Conservation (phyloP, 2,797 vertebrate species). For the Ptychadena robeensis region DNA sequence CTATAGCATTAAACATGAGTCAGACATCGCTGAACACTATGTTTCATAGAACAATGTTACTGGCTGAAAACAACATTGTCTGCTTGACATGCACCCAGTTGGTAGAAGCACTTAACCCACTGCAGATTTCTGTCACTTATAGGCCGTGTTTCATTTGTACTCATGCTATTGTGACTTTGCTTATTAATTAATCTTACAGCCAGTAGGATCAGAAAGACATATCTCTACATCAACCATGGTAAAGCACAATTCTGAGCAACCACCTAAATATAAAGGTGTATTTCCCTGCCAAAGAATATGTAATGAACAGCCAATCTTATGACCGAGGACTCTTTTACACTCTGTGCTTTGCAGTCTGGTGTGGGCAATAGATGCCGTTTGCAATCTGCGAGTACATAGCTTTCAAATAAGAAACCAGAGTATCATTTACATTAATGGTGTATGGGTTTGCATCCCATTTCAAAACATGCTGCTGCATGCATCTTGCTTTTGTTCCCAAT, state of each 20-base stretch:
- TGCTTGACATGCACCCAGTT: neutral
- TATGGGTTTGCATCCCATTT: too few relatives aligned
- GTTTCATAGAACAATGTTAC: neutral
- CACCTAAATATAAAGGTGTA: too few relatives aligned
- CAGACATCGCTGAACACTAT: neutral
- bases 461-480: too few relatives aligned
- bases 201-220: neutral
- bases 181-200: neutral
- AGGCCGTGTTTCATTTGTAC: neutral
- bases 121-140: neutral
- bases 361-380: too few relatives aligned
- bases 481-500: too few relatives aligned
- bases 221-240: neutral
- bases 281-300: neutral
- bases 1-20: constrained; percentile 1
- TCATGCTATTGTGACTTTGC: neutral
- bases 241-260: neutral
- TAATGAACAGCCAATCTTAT: neutral
- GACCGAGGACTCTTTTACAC: neutral
- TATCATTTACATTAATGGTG: too few relatives aligned
- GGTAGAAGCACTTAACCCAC: neutral
- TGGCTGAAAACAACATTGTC: neutral
- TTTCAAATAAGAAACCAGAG: too few relatives aligned
- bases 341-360: too few relatives aligned
- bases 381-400: too few relatives aligned